phyloP scores from a whole-genome alignment of 2,113 vertebrate species.

The Labeo catla region DNA sequence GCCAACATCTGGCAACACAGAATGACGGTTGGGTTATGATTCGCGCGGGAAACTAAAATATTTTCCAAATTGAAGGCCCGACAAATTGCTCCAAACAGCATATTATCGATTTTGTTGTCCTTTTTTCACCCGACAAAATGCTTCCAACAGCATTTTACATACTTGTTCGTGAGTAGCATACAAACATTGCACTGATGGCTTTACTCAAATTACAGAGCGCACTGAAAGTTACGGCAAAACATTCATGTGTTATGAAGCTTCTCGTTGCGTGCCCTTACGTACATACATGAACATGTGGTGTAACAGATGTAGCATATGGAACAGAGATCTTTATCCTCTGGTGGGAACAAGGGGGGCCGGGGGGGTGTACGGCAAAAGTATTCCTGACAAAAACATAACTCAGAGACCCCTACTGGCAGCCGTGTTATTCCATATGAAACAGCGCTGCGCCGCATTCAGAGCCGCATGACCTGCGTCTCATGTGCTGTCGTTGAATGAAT shows the following conservation, averaged over 20 bases:
- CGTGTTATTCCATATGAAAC: slow-evolving; percentile 27
- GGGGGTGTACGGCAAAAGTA: not conserved
- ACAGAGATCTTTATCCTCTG: slow-evolving; percentile 35
- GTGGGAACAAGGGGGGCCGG: not conserved
- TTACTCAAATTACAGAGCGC: not conserved
- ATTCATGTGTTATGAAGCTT: not conserved
- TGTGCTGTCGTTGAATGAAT: not conserved
- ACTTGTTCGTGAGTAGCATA: not conserved
- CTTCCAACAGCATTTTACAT: not conserved
- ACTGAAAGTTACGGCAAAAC: too few relatives aligned
- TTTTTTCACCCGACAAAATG: too few relatives aligned
- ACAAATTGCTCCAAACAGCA: not conserved
- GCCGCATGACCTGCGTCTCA: not conserved
- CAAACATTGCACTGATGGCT: not conserved
- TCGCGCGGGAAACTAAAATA: too few relatives aligned
- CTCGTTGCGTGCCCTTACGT: not conserved
- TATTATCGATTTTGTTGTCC: not conserved
- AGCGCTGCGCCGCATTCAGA: not conserved
- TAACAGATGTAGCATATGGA: slow-evolving; percentile 49
- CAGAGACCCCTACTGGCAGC: slow-evolving; percentile 23
- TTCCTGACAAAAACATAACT: slow-evolving; percentile 45
- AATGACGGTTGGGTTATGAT: too few relatives aligned
- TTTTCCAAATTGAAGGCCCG: not conserved
- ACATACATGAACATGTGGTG: slow-evolving; percentile 41
- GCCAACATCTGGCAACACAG: too few relatives aligned